Evolutionary conservation across 1,140 invertebrate genomes (phyloP).

Genomic region (Psilanteris sp.): DNA sequence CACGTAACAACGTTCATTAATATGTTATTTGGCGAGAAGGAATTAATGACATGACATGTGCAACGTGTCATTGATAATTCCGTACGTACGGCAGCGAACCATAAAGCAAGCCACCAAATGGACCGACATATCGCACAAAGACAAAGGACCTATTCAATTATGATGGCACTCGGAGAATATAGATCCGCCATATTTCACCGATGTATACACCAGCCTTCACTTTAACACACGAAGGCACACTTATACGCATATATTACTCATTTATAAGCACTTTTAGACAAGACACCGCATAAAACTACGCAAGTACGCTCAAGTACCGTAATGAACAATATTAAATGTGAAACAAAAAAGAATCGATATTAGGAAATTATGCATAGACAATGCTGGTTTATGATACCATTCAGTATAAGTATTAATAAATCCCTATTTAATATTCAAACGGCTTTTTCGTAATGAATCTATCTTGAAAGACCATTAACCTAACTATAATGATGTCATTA

Average conservation of each 20-base stretch:
- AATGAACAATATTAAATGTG: constrained; percentile 47
- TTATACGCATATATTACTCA: constrained; percentile 46
- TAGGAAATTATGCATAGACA: constrained; percentile 49
- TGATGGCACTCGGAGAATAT: constrained; percentile 65
- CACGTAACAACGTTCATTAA: constrained; percentile 46
- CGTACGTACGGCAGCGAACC: constrained; percentile 49
- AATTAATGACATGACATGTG: constrained; percentile 59
- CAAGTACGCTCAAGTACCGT: constrained; percentile 11
- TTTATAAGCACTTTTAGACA: constrained; percentile 47
- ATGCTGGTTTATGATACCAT: constrained; percentile 36
- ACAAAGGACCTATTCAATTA: constrained; percentile 66
- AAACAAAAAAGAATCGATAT: constrained; percentile 46
- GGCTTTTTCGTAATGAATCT: constrained; percentile 44
- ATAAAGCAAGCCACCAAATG: constrained; percentile 64
- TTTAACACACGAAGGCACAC: constrained; percentile 25
- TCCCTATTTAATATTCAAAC: constrained; percentile 46
- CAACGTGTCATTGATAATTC: constrained; percentile 64
- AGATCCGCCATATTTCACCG: constrained; percentile 62
- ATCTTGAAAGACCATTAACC: constrained; percentile 12
- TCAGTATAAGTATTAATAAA: constrained; percentile 51
- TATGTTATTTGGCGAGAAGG: constrained; percentile 47
- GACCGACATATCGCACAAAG: constrained; percentile 65
- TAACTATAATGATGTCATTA: constrained; percentile 25
- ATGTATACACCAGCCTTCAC: constrained; percentile 50
- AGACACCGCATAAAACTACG: constrained; percentile 31